These are phyloP conservation scores for Entomobrya multifasciata DNA, from an alignment of 2,888 invertebrate species.

Conservation along the genomic window DNA sequence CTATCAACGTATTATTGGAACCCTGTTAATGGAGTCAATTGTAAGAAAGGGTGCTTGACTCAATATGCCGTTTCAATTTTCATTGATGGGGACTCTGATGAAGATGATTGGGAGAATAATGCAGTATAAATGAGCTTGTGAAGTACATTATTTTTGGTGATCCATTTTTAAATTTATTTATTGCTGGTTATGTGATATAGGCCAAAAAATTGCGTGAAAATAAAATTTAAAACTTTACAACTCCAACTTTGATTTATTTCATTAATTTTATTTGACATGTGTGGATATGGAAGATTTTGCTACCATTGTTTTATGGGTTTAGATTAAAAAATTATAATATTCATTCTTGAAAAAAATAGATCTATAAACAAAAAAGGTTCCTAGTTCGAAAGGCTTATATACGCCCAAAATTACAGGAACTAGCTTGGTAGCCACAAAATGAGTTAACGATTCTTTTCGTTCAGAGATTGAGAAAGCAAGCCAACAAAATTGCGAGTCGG, in stretches of 20 bases:
- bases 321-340: too few relatives aligned
- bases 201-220: too few relatives aligned
- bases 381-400: constrained; percentile 49
- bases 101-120: constrained; percentile 66
- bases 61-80: constrained; percentile 71
- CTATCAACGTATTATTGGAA: constrained; percentile 73
- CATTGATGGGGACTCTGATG: constrained; percentile 60
- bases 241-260: not conserved
- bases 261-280: not conserved
- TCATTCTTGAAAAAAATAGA: too few relatives aligned
- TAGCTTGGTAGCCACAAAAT: not conserved
- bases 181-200: too few relatives aligned
- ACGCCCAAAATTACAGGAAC: constrained; percentile 6
- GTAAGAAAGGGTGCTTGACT: constrained; percentile 68
- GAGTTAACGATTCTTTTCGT: not conserved
- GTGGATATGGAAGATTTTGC: not conserved
- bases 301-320: too few relatives aligned
- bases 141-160: not conserved
- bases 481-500: constrained; percentile 39
- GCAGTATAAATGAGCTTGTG: not conserved
- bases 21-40: constrained; percentile 70
- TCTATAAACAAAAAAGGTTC: constrained; percentile 26
- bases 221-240: not conserved
- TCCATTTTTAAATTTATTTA: too few relatives aligned
- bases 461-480: constrained; percentile 34